Evolutionary conservation across 2,888 invertebrate genomes (phyloP), one percentile per base, ranked within the genome.

Genomic region (Fragum whitleyi): DNA sequence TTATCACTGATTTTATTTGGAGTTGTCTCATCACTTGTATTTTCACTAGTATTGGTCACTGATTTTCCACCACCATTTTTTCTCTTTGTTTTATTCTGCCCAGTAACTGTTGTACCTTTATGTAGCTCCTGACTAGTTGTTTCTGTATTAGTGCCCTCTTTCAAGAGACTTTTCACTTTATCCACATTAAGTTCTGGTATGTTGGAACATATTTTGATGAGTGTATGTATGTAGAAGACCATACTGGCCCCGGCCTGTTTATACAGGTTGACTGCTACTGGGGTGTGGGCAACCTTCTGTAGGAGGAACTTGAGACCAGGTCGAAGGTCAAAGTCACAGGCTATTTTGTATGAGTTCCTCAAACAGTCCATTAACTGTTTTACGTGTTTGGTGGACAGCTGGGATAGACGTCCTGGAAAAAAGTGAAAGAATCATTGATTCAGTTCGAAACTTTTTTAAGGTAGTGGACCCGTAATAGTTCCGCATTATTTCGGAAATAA

Each of bases 231-330:
- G 73, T 94, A 92, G 26, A 98, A 96, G 55, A 98, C 96, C 96
- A 98, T 97, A 0, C 98, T 97, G 0, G 97, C 97, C 42, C 97
- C 97, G 14, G 98, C 97, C 94, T 98, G 98, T 80, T 93, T 93
- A 89, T 93, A 94, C 65, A 94, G 85, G 80, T 94, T 94, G 36
- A 93, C 92, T 11, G 94, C 93, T n/a, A 93, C 93, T 21, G 91
- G 90, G 5, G 92, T 90, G n/a, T 91, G 88, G 0, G 92, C 90
- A 55, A 93, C 93, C 79, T 98, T 98, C 94, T 98, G 98, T 83
- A 98, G 96, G 2, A 98, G 95, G 93, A 98, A 98, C 94, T 98
- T 98, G 26, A 98, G 95, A 0, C 98, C 98, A 0, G 98, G 98
- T 42, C 98, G 95, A 11, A 96, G 95, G 94, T 98, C 98, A 92